phyloP scores from a whole-genome alignment of 2,113 vertebrate genomes.

The Caloenas nicobarica region DNA sequence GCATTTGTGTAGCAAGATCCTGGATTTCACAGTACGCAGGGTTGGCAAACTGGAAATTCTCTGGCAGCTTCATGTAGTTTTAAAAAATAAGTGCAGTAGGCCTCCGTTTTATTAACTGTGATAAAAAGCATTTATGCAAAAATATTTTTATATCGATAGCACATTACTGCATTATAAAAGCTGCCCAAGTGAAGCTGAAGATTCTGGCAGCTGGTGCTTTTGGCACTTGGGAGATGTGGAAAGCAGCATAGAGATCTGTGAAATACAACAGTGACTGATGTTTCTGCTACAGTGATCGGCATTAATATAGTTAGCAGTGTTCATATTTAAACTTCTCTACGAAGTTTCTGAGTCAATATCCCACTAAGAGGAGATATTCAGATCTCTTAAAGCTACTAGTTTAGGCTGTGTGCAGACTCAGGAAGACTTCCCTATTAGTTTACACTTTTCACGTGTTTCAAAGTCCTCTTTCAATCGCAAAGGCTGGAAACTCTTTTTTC shows the following conservation, averaged over 20 bases:
- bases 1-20: constrained; percentile 60
- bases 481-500: constrained; percentile 38
- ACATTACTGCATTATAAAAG: constrained; percentile 70
- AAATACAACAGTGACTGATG: constrained; percentile 68
- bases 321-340: constrained; percentile 51
- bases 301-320: constrained; percentile 64
- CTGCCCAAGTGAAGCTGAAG: constrained; percentile 68
- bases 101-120: constrained; percentile 64
- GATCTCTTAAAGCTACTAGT: constrained; percentile 70
- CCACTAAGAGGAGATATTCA: constrained; percentile 58
- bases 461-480: constrained; percentile 52
- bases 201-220: constrained; percentile 69
- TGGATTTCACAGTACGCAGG: constrained; percentile 67
- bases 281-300: constrained; percentile 69
- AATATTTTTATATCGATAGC: constrained; percentile 64
- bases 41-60: constrained; percentile 69
- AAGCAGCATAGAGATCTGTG: constrained; percentile 72
- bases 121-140: constrained; percentile 69
- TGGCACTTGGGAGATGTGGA: constrained; percentile 70
- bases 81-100: constrained; percentile 69
- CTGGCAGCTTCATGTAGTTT: constrained; percentile 70
- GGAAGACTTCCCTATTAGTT: constrained; percentile 59
- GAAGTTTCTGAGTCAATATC: constrained; percentile 68
- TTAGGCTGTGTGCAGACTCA: constrained; percentile 54
- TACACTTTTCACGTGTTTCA: background rate